A percentile compares a stretch with the other conserved stretches of the same genome.
Evolutionary conservation across 2,888 invertebrate genomes (phyloP).

Genomic region (Pristionchus fissidentatus): DNA sequence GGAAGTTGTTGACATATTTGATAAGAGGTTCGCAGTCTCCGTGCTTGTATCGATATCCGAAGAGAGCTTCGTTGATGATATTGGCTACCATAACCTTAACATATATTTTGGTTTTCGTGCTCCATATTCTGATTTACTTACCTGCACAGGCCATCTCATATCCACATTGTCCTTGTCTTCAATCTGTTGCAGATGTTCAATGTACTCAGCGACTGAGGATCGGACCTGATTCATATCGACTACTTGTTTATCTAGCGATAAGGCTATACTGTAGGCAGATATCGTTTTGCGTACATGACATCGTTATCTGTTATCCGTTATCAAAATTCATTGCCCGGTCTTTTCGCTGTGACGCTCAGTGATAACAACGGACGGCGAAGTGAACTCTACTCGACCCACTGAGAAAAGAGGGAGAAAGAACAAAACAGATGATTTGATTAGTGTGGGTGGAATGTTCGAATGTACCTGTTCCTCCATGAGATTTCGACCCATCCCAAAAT

Average conservation of each 20-base stretch:
- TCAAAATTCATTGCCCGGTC: too few species aligned
- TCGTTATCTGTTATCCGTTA: background rate
- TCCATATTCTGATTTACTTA: background rate
- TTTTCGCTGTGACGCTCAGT: too few species aligned
- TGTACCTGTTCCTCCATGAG: slow-evolving; percentile 8
- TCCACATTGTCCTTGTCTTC: slow-evolving; percentile 10
- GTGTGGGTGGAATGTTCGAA: background rate
- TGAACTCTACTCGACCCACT: too few species aligned
- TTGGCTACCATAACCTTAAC: slow-evolving; percentile 14
- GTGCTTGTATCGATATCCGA: slow-evolving; percentile 14
- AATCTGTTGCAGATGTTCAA: background rate
- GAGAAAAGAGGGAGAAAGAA: too few species aligned
- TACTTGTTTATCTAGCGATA: too few species aligned
- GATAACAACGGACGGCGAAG: too few species aligned
- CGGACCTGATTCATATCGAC: too few species aligned
- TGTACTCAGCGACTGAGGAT: background rate
- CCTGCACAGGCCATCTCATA: background rate
- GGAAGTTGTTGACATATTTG: background rate
- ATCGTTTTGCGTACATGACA: background rate
- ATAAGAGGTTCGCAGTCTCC: background rate
- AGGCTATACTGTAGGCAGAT: too few species aligned
- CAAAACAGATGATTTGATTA: background rate
- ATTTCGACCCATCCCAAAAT: slow-evolving; percentile 31
- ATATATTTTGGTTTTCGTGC: too few species aligned
- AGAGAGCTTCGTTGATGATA: slow-evolving; percentile 3